phyloP scores from a whole-genome alignment of 2,113 vertebrate species.

The Bubo scandiacus region DNA sequence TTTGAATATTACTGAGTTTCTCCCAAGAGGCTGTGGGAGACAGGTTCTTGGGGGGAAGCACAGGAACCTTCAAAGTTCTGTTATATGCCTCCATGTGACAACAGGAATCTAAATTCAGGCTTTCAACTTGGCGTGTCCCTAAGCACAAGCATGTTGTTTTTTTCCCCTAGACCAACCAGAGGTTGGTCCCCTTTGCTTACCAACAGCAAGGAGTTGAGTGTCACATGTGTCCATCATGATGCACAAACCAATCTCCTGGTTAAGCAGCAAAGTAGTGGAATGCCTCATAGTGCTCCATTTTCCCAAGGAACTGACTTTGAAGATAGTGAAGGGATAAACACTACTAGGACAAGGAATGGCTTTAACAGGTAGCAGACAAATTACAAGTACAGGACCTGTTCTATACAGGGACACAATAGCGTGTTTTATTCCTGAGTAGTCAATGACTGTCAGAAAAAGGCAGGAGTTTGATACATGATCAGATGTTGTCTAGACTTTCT shows the following conservation, averaged over 20 bases:
- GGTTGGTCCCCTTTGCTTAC: background rate
- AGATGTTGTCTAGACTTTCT: background rate
- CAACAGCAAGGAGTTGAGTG: background rate
- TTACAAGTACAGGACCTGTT: background rate
- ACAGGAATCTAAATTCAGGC: background rate
- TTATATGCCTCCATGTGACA: background rate
- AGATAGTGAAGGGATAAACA: background rate
- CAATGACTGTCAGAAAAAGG: background rate
- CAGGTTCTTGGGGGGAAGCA: background rate
- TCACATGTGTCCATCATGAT: rapidly evolving
- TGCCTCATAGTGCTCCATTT: background rate
- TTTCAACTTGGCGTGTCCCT: background rate
- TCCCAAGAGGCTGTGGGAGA: background rate
- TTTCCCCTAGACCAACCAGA: background rate
- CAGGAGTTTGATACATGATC: background rate
- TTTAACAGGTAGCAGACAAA: background rate
- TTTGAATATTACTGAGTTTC: background rate
- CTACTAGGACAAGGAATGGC: background rate
- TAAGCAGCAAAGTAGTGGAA: background rate
- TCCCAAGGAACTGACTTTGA: background rate
- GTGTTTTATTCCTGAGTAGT: background rate
- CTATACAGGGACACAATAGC: rapidly evolving
- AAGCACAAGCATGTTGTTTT: rapidly evolving
- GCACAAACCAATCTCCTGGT: background rate
- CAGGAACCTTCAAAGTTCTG: background rate